These are phyloP conservation scores for Myrmecophaga tridactyla DNA, from an alignment of 2,113 vertebrate genomes.

Conservation along the genomic window DNA sequence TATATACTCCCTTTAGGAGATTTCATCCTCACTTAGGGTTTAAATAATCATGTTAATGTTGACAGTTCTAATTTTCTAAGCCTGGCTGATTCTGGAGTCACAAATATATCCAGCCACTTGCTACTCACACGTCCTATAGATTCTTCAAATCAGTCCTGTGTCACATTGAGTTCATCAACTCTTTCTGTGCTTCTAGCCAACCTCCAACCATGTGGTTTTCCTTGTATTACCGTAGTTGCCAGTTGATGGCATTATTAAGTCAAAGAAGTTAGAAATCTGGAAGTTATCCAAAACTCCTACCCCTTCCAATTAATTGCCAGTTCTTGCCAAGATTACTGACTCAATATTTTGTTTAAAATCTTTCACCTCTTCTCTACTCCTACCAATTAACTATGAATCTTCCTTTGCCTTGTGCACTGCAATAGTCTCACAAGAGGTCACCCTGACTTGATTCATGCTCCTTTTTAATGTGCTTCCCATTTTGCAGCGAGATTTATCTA, in stretches of 20 bases:
- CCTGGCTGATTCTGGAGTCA: background rate
- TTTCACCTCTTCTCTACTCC: background rate
- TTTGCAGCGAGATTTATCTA: background rate
- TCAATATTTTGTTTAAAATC: background rate
- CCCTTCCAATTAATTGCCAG: background rate
- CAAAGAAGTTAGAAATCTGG: background rate
- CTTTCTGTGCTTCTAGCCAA: background rate
- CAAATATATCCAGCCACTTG: background rate
- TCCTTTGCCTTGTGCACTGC: background rate
- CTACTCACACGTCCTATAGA: background rate
- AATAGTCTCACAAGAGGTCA: background rate
- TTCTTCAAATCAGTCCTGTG: background rate
- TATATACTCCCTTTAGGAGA: background rate
- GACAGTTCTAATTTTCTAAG: background rate
- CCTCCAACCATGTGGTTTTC: background rate
- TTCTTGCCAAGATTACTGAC: background rate
- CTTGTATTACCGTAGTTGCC: background rate
- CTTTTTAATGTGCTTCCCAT: background rate
- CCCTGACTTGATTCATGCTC: background rate
- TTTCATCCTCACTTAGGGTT: background rate
- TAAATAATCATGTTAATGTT: background rate
- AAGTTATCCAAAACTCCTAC: background rate
- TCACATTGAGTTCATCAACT: background rate
- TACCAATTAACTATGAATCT: background rate
- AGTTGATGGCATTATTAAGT: background rate